Conservation (phyloP, 2,888 invertebrate species). For the Thymelicus sylvestris region DNA sequence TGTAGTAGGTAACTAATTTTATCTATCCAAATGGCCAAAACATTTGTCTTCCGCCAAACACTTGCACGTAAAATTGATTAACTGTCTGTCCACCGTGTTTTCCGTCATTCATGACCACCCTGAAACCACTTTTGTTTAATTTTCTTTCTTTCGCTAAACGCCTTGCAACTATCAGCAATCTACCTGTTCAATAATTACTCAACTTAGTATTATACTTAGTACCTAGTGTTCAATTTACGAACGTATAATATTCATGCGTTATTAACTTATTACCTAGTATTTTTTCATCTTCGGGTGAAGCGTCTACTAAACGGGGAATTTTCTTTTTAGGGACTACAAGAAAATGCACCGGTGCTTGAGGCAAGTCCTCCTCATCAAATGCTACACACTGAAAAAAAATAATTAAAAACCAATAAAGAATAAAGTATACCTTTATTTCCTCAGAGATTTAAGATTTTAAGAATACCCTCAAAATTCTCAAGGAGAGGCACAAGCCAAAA, state of each 20-base stretch:
- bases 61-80: constrained; percentile 95
- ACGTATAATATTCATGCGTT: too few relatives aligned
- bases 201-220: background rate
- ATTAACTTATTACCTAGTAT: constrained; percentile 71
- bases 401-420: background rate
- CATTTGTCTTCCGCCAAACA: constrained; percentile 95
- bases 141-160: constrained; percentile 89
- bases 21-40: constrained; percentile 88
- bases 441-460: background rate
- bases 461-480: background rate
- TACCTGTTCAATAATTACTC: constrained; percentile 74
- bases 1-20: constrained; percentile 33
- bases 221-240: too few relatives aligned
- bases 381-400: constrained; percentile 90
- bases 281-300: constrained; percentile 88
- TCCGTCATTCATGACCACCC: constrained; percentile 95
- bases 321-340: constrained; percentile 95
- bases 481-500: too few relatives aligned
- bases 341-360: constrained; percentile 96
- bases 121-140: constrained; percentile 88
- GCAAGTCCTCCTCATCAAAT: constrained; percentile 92
- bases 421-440: too few relatives aligned
- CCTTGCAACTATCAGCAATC: constrained; percentile 90
- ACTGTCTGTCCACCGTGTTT: constrained; percentile 92
- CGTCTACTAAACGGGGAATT: constrained; percentile 89